phyloP scores from a whole-genome alignment of 2,797 vertebrate species.

The Lacerta viridis region DNA sequence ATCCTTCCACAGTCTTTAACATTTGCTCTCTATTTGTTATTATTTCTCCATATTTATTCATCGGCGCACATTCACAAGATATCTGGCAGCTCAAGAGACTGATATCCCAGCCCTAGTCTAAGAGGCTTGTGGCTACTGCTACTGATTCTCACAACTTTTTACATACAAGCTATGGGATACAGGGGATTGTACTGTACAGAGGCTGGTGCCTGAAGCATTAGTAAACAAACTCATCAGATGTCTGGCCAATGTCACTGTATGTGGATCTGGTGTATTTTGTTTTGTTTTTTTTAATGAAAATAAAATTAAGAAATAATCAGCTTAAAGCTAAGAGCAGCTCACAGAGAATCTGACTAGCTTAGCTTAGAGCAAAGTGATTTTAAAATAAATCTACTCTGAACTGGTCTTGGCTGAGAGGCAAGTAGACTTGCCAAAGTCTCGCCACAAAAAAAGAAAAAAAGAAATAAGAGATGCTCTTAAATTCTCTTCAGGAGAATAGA shows the following conservation, averaged over 20 bases:
- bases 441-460: background rate
- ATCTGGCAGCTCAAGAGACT: background rate
- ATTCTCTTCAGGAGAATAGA: background rate
- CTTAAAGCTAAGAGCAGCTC: constrained; percentile 7
- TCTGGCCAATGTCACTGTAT: background rate
- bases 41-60: no score
- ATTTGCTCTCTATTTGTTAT: no score
- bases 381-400: background rate
- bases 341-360: background rate
- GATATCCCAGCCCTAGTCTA: background rate
- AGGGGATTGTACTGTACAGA: background rate
- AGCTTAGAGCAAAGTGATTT: background rate
- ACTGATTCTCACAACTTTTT: constrained; percentile 6
- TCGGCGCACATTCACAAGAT: no score
- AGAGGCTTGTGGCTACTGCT: background rate
- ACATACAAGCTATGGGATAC: background rate
- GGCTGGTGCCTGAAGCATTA: background rate
- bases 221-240: background rate
- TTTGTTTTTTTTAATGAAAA: background rate
- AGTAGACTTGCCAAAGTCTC: background rate
- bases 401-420: background rate
- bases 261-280: background rate
- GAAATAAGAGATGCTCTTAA: background rate
- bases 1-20: background rate
- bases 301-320: constrained; percentile 22